Conservation (phyloP, 2,113 vertebrate species). For the Sylvietta virens region DNA sequence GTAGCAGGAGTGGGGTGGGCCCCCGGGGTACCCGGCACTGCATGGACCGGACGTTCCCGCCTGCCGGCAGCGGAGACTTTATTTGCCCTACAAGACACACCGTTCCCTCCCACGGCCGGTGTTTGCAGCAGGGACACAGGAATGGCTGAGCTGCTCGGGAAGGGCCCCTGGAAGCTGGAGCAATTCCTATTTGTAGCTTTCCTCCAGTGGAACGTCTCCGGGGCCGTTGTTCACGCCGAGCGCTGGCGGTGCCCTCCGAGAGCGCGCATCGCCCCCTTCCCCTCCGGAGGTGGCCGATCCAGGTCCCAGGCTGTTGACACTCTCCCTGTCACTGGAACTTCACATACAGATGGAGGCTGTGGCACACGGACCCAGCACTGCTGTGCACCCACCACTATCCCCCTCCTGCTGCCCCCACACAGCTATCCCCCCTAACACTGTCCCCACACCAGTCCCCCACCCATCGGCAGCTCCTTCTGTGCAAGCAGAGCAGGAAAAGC, state of each 20-base stretch:
- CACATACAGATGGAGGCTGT: background rate
- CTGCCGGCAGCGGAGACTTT: background rate
- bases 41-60: fast-evolving
- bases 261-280: background rate
- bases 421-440: background rate
- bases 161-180: background rate
- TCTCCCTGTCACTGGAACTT: background rate
- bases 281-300: background rate
- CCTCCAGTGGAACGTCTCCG: background rate
- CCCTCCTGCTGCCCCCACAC: background rate
- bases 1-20: fast-evolving
- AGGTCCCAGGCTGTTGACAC: background rate
- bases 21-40: background rate
- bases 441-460: background rate
- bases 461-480: background rate
- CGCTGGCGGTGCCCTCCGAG: background rate
- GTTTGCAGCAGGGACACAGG: background rate
- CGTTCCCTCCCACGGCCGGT: fast-evolving
- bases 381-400: background rate
- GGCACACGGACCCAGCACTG: background rate
- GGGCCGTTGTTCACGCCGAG: fast-evolving
- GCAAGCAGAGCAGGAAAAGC: background rate
- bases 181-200: background rate
- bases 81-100: fast-evolving
- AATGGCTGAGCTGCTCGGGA: background rate